Base-by-base conservation (phyloP, 2,888 invertebrate species). In the Tanypteryx hageni region DNA sequence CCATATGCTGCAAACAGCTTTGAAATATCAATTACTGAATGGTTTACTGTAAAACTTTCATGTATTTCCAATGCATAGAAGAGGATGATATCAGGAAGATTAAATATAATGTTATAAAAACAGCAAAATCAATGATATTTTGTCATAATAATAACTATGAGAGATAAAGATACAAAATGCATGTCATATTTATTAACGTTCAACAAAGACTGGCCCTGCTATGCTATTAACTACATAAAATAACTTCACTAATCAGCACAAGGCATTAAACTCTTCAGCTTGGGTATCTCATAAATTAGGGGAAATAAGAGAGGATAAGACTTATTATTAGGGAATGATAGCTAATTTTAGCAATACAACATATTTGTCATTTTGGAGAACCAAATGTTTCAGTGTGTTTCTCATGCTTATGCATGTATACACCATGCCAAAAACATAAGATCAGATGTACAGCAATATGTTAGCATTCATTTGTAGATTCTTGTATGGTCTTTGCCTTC, bases 91-190 rank as follows among this genome's bases (percentile, higher is more conserved):
- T 44, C 44, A 44, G 44, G 44, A 44, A 44, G 44, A 44, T 44
- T 44, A 44, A 44, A 44, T 44, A 5, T 44, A 44, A 44, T 5
- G 5, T 44, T 5, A 3, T 44, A 44, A 3, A 44, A 44, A 44
- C n/a, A 44, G 5, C 44, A 44, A 44, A 44, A 44, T 44, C 44
- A 44, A 44, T 44, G 44, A 5, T 3, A 44, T 44, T 44, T 44
- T 44, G 44, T 44, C 3, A 44, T 27, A 76, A 76, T 76, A 76
- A 76, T 13, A 89, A 64, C 89, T 89, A 68, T 56, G n/a, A 64
- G 44, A n/a, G 9, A 44, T 89, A 89, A 89, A 89, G 44, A 89
- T 89, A 89, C 89, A 89, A 89, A 89, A 89, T 22, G 64, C 64
- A 68, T 89, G 27, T 89, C 64, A 44, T 44, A n/a, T 44, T 89